Base-by-base conservation (phyloP, 2,888 invertebrate genomes). In the Hirtodrosophila alboralis region DNA sequence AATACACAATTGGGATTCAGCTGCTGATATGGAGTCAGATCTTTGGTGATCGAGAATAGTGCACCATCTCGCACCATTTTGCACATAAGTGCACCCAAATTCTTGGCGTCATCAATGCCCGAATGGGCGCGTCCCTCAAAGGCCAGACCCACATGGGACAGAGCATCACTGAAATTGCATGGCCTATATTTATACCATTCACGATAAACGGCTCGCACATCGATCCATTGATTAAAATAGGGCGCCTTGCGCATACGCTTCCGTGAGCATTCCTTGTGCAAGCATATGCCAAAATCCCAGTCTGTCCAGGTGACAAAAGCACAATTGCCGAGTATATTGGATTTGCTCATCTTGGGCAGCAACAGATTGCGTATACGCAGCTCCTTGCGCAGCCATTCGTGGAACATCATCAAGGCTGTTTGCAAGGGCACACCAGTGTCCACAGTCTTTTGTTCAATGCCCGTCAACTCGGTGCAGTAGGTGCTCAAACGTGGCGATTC, bases 111-210 rank as follows among this genome's bases (percentile, higher is more conserved):
- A 87, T 92, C 91, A 27, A 93, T 89, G 28, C 93, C 93, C 38
- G 93, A 93, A 80, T 94, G 93, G 66, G 93, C 91, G 41, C 91
- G 90, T 4, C 93, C 94, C 74, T 92, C 91, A 88, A 94, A 94
- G 9, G 88, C 72, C 37, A 94, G 86, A 0, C 93, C 93, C 9
- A 93, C 89, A 78, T 93, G 92, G 31, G 88, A 87, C 14, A 94
- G 84, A 2, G 93, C 93, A 56, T 93, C 93, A 23, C 60, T 71
- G 47, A 90, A 90, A 57, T 89, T 90, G 10, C 86, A 74, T 4
- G 93, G 93, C 56, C 89, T 90, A 71, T 92, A 90, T 45, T 91
- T 90, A 83, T 93, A 93, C 89, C 92, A 92, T 71, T 91, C 91
- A 31, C 88, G 89, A 61, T 92, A 93, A 9, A 92, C 89, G 53